Evolutionary conservation across 2,888 invertebrate species (phyloP), one percentile per base, ranked within the genome.

Genomic region (Maniola hyperantus): DNA sequence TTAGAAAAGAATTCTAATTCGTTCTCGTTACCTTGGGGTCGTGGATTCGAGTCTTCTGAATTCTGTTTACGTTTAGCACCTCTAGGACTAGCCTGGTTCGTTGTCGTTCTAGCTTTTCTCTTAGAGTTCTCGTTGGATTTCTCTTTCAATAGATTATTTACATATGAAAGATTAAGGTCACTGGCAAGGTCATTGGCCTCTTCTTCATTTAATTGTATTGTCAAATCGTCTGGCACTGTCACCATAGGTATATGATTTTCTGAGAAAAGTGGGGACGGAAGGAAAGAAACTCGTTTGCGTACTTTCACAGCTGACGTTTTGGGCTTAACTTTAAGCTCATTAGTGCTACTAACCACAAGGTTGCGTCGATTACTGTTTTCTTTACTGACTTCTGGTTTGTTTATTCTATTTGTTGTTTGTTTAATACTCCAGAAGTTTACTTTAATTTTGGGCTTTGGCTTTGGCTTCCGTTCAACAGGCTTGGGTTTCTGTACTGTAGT

Each of bases 351-450:
- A 42, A 79, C 83, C 26, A 86, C 82, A 42, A 89, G 88, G 72
- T 91, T 87, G 66, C 89, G 81, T 15, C 84, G 82, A 64, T 79
- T 86, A 11, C 76, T 73, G 60, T 79, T 84, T 13, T 75, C 74
- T 69, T 80, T 85, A 5, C 69, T 76, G 59, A 72, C 65, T 13
- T 82, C 81, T 51, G 74, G 68, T 63, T 82, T 85, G 68, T 84
- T 80, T 18, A 85, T 73, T 48, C 85, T 78, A 59, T 77, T 86
- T 2, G 77, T 74, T 48, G 77, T 76, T 69, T 78, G 81, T 71
- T 89, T 91, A 70, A 81, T 87, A 70, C 91, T 91, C 92, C 92
- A 92, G 72, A 92, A 92, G 71, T 92, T 92, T 0, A 92, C 90
- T 80, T 92, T 92, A 6, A 91, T 89, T 78, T 87, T 91, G 15